Percentiles rank a stretch among this genome's conserved stretches.
phyloP scores from a whole-genome alignment of 2,888 invertebrate genomes.

The Agrotis clavis region DNA sequence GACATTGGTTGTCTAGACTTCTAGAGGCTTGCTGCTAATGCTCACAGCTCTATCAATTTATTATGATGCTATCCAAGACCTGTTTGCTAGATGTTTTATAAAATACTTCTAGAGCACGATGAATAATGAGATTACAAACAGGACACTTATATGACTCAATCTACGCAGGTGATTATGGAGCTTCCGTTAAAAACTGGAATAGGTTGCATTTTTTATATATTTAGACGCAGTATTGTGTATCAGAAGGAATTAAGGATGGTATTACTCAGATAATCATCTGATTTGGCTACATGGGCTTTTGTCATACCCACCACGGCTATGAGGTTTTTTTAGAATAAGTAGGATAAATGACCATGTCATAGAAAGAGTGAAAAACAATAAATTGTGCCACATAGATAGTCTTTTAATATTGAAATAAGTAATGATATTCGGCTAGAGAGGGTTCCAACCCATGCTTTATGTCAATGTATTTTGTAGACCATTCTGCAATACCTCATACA shows the following conservation, averaged over 20 bases:
- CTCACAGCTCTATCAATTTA: not conserved
- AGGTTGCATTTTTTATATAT: conserved; percentile 1
- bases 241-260: not conserved
- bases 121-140: conserved; percentile 5
- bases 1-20: too few species aligned
- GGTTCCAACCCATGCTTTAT: too few species aligned
- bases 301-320: not conserved
- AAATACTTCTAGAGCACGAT: not conserved
- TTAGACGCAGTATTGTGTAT: not conserved
- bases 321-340: not conserved
- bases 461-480: too few species aligned
- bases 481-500: too few species aligned
- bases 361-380: too few species aligned
- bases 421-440: too few species aligned
- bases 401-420: too few species aligned
- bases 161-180: not conserved
- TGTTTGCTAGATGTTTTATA: not conserved
- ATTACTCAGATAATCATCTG: not conserved
- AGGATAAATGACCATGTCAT: too few species aligned
- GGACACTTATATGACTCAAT: not conserved
- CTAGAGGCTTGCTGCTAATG: not conserved
- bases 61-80: not conserved
- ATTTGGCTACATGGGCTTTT: not conserved
- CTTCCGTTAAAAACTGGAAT: conserved; percentile 20
- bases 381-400: too few species aligned